Evolutionary conservation across 2,113 vertebrate genomes (phyloP), one percentile per base, ranked within the genome.

Genomic region (Catagonus wagneri): DNA sequence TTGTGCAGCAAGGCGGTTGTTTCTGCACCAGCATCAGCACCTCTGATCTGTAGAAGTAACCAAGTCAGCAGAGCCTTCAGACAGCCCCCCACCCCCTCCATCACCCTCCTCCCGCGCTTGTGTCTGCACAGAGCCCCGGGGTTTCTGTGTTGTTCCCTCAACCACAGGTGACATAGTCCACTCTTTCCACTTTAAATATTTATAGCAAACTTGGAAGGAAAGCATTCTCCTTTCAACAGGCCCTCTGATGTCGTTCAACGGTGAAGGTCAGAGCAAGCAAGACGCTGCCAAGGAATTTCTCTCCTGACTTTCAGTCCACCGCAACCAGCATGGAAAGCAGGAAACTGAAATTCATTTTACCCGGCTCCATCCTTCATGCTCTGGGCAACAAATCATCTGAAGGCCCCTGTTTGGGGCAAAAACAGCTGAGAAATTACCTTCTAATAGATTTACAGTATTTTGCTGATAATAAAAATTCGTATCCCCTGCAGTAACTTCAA

Each of bases 161-260:
- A 89, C 85, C 74, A 80, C 92, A 83, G 86, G 44, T 86, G 91
- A 94, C 83, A 94, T 79, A 94, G 97, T 96, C 97, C 71, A 96
- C 94, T 96, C 92, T 95, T 97, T 92, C 91, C 71, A 79, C 93
- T 95, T 96, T 94, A 97, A 97, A 96, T 97, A 97, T 96, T 97
- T 90, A 97, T 97, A 96, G 93, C 83, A 78, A 90, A 96, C 34
- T 61, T 93, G 52, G 58, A 97, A 60, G 44, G 54, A 97, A 94
- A 93, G 75, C 90, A 90, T 93, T 96, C 74, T 83, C 52, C 93
- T 94, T 95, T 91, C 75, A 39, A 90, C 39, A 69, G 34, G 54
- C 83, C 54, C 93, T 97, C 96, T 95, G 87, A 98, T 97, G 95
- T 94, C 74, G 90, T 89, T 87, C 95, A 69, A 65, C 79, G 66